A percentile compares a stretch with the other conserved stretches of the same genome.
Evolutionary conservation across 2,888 invertebrate species (phyloP).

Genomic region (Hemithea aestivaria): DNA sequence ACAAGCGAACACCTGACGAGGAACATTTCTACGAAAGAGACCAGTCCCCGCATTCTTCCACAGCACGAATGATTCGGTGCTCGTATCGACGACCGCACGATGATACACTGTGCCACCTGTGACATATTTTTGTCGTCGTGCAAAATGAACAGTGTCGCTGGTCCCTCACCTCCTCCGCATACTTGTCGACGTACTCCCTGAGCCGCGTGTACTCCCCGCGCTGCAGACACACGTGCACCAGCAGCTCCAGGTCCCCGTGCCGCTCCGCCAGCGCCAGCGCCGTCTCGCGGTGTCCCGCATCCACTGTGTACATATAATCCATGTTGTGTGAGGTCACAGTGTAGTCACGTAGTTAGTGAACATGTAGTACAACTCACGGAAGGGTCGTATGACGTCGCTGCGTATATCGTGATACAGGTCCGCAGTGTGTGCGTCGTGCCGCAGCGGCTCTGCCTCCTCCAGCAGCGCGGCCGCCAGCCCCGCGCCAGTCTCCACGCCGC

Average conservation of each 20-base stretch:
- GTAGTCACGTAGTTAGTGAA: too few relatives aligned
- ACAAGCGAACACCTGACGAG: too few relatives aligned
- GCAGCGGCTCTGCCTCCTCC: slow-evolving; percentile 36
- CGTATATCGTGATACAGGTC: slow-evolving; percentile 83
- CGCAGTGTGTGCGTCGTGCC: slow-evolving; percentile 20
- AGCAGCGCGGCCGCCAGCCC: slow-evolving; percentile 53
- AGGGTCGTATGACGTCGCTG: slow-evolving; percentile 81
- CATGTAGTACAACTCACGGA: too few relatives aligned
- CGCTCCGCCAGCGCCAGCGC: slow-evolving; percentile 93
- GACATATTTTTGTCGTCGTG: too few relatives aligned
- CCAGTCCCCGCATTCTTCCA: too few relatives aligned
- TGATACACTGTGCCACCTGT: too few relatives aligned
- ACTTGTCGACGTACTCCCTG: slow-evolving; percentile 58
- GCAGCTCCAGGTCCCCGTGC: slow-evolving; percentile 90
- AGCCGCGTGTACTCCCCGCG: slow-evolving; percentile 81
- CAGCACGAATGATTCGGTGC: too few relatives aligned
- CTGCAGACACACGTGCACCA: slow-evolving; percentile 89
- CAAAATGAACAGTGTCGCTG: too few relatives aligned
- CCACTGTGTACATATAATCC: slow-evolving; percentile 70
- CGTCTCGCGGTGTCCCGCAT: slow-evolving; percentile 87
- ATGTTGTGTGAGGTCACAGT: too few relatives aligned
- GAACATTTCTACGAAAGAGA: too few relatives aligned
- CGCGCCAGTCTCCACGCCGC: slow-evolving; percentile 50
- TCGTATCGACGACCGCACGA: too few relatives aligned
- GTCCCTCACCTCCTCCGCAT: slow-evolving; percentile 56